Evolutionary conservation across 2,113 vertebrate species (phyloP), one percentile per base, ranked within the genome.

Genomic region (Beaufortia kweichowensis): DNA sequence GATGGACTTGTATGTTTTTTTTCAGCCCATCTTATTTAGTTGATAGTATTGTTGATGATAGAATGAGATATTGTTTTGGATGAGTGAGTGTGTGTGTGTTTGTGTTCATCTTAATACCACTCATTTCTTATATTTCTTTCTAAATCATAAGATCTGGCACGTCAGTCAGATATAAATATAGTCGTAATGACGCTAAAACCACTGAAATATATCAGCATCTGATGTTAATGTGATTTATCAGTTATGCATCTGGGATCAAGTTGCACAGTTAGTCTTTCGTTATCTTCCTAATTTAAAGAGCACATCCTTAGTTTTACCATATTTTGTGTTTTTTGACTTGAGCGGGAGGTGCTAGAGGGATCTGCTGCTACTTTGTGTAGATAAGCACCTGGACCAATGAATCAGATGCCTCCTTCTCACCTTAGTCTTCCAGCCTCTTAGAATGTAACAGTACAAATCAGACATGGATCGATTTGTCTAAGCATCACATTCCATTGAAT

Each of bases 401-500:
- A 79, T 79, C 90, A 89, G 90, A 88, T 86, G 48, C 64, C 84
- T 92, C 89, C 5, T 89, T 93, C 89, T 92, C 85, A 80, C 85
- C 71, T 81, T 77, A 79, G 89, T 86, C 76, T 90, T 82, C 92
- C 89, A 83, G 83, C 87, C 61, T 50, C 76, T 84, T 87, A 59
- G 78, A 85, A 89, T 69, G 79, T 75, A 85, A 64, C 92, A 90
- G 87, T 90, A 86, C 92, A 90, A 91, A 86, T 84, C 86, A 91
- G 90, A 92, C 93, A 93, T 62, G 72, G 61, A 93, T 91, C 92
- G 84, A 84, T 79, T 75, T 43, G 75, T 89, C 82, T 74, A 78
- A 88, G 91, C 92, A 87, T 86, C 89, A 90, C 94, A 96, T 96
- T 96, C 92, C 91, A 92, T 90, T 87, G 91, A 91, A 93, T 92